Percentiles rank a stretch among this genome's conserved stretches.
Conservation (phyloP, 2,888 invertebrate genomes). For the Leuctra nigra region DNA sequence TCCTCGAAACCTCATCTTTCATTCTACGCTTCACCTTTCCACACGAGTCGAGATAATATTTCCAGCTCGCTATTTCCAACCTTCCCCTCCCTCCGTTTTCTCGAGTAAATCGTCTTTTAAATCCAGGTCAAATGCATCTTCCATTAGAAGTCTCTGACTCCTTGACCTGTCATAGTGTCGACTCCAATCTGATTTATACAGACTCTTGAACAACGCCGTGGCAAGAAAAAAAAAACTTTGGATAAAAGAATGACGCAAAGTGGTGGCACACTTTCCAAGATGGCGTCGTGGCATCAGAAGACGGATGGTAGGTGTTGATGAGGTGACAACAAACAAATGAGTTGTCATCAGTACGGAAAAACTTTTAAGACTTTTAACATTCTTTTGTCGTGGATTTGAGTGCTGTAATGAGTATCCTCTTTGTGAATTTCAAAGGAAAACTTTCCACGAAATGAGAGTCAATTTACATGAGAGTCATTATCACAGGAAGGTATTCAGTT, state of each 20-base stretch:
- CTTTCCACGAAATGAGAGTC: background rate
- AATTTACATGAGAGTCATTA: constrained; percentile 12
- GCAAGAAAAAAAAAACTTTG: constrained; percentile 15
- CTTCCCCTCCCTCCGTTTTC: constrained; percentile 5
- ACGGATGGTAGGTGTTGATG: constrained; percentile 9
- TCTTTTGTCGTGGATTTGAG: constrained; percentile 14
- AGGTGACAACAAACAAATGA: constrained; percentile 19
- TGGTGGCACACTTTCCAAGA: background rate
- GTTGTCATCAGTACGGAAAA: constrained; percentile 8
- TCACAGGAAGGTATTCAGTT: background rate
- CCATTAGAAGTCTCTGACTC: constrained; percentile 9
- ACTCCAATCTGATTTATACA: constrained; percentile 16
- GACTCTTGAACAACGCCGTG: constrained; percentile 11
- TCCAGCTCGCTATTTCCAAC: constrained; percentile 13
- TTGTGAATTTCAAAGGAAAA: constrained; percentile 14
- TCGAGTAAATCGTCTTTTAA: constrained; percentile 18
- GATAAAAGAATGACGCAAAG: constrained; percentile 3
- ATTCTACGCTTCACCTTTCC: constrained; percentile 9
- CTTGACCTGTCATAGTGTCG: constrained; percentile 12
- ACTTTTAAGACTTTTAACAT: constrained; percentile 15
- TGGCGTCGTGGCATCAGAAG: constrained; percentile 1
- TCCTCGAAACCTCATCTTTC: constrained; percentile 12
- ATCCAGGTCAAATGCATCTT: constrained; percentile 18
- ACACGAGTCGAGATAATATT: constrained; percentile 16
- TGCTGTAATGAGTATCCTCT: constrained; percentile 17